phyloP scores from a whole-genome alignment of 2,797 vertebrate species.

The Thalassophryne amazonica region DNA sequence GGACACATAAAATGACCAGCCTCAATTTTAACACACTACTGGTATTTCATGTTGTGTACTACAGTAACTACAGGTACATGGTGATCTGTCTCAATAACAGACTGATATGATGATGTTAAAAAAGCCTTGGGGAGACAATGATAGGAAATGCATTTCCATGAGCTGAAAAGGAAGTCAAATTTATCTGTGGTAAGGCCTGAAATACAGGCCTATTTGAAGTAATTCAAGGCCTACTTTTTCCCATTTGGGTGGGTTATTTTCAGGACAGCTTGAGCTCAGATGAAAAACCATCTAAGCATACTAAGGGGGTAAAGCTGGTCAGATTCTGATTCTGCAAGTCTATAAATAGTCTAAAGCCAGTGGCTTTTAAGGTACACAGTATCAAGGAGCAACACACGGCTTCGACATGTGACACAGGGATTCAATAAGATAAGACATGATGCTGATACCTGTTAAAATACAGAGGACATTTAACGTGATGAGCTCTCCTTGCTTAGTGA shows the following conservation, averaged over 20 bases:
- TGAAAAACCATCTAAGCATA: constrained; percentile 61
- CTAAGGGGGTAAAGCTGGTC: constrained; percentile 59
- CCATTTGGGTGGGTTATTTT: constrained; percentile 61
- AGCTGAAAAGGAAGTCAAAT: constrained; percentile 51
- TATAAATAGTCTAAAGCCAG: constrained; percentile 70
- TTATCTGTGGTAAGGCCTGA: constrained; percentile 45
- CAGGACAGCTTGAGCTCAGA: constrained; percentile 51
- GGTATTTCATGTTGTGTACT: constrained; percentile 44
- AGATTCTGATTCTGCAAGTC: constrained; percentile 63
- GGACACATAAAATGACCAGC: constrained; percentile 42
- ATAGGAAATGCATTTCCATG: constrained; percentile 51
- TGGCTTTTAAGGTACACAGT: constrained; percentile 61
- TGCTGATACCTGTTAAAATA: constrained; percentile 14
- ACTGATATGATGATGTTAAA: constrained; percentile 22
- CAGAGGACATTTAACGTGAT: too few species aligned
- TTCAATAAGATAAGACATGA: constrained; percentile 11
- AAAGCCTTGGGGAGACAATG: constrained; percentile 43
- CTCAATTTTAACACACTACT: constrained; percentile 31
- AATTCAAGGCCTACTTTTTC: constrained; percentile 53
- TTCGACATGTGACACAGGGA: constrained; percentile 42
- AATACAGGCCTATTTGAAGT: constrained; percentile 54
- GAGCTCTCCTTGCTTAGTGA: not conserved
- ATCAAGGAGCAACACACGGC: constrained; percentile 53
- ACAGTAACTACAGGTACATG: constrained; percentile 39
- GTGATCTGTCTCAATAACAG: constrained; percentile 37